Evolutionary conservation across 2,888 invertebrate species (phyloP).

Genomic region (Eristalis tenax): DNA sequence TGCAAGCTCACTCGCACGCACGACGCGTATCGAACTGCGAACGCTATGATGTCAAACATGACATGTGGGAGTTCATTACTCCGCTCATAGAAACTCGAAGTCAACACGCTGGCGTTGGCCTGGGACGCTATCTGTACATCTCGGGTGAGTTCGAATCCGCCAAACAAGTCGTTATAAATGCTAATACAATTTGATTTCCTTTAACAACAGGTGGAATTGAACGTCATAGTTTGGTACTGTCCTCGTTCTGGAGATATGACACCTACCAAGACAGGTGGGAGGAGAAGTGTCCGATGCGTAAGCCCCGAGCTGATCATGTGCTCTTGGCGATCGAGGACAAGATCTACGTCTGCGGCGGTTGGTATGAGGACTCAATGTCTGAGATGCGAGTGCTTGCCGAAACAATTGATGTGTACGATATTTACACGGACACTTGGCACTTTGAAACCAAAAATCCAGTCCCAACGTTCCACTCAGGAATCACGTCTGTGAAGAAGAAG

Average conservation of each 20-base stretch:
- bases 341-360: constrained; percentile 86
- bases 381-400: constrained; percentile 83
- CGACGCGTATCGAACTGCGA: constrained; percentile 82
- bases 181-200: background rate
- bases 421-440: constrained; percentile 83
- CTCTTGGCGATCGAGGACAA: constrained; percentile 84
- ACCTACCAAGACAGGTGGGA: constrained; percentile 83
- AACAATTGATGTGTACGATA: constrained; percentile 86
- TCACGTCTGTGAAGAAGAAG: constrained; percentile 84
- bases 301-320: constrained; percentile 85
- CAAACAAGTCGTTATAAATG: background rate
- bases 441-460: constrained; percentile 85
- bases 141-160: constrained; percentile 75
- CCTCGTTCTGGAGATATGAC: constrained; percentile 83
- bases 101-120: constrained; percentile 84
- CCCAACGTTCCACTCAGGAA: constrained; percentile 86
- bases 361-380: constrained; percentile 83
- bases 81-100: constrained; percentile 83
- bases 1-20: constrained; percentile 73
- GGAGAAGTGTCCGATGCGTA: constrained; percentile 83
- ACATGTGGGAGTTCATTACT: constrained; percentile 84
- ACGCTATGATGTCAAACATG: constrained; percentile 83
- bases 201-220: constrained; percentile 78
- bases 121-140: constrained; percentile 78
- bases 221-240: constrained; percentile 80